A percentile compares a stretch with the other conserved stretches of the same genome.
Evolutionary conservation across 2,888 invertebrate genomes (phyloP).

Genomic region (Eupithecia pulchellata): DNA sequence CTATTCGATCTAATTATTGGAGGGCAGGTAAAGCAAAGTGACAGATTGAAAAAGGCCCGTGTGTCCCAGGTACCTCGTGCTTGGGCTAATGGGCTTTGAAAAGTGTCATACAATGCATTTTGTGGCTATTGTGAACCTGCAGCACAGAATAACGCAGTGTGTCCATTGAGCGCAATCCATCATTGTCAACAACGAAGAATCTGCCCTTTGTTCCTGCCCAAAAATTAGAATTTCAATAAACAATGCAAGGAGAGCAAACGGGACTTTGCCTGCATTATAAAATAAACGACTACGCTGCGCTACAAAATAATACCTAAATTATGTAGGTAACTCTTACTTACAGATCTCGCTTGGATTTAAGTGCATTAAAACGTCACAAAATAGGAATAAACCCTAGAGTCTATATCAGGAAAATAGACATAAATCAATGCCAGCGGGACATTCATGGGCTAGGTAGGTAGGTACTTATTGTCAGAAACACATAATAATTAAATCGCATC

Average conservation of each 20-base stretch:
- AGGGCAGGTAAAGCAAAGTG: conserved; percentile 61
- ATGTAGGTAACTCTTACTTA: not conserved
- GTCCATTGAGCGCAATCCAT: conserved; percentile 65
- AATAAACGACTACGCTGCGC: conserved; percentile 36
- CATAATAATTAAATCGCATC: conserved; percentile 5
- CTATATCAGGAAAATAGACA: too few species aligned
- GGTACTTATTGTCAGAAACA: too few species aligned
- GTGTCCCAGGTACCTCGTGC: conserved; percentile 68
- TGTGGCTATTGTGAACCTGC: conserved; percentile 70
- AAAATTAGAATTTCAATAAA: conserved; percentile 79
- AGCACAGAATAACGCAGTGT: conserved; percentile 37
- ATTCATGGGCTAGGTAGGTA: too few species aligned
- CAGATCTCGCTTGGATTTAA: not conserved
- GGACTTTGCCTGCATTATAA: conserved; percentile 49
- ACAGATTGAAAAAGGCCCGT: conserved; percentile 71
- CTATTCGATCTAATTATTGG: conserved; percentile 18
- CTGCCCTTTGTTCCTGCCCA: conserved; percentile 78
- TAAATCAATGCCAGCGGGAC: too few species aligned
- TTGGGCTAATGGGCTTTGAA: conserved; percentile 63
- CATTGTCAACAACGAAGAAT: conserved; percentile 73
- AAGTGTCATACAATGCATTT: conserved; percentile 68
- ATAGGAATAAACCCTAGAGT: not conserved
- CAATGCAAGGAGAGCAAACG: conserved; percentile 59
- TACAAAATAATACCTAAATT: not conserved
- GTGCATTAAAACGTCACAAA: not conserved